Percentiles rank a stretch among this genome's conserved stretches.
phyloP scores from a whole-genome alignment of 1,140 invertebrate genomes.

The Macrosteles quadrilineatus region DNA sequence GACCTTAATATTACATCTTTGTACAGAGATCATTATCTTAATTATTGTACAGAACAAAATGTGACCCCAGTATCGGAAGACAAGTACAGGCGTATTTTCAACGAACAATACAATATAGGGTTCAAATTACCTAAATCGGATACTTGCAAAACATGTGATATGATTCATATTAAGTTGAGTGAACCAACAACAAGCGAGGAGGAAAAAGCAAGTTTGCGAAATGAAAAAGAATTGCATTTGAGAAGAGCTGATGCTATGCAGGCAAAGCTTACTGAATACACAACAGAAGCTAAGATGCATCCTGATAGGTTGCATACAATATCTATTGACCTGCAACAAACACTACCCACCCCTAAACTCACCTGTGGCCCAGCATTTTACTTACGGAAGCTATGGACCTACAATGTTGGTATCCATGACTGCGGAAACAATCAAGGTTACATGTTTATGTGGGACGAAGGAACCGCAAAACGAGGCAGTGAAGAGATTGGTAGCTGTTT shows the following conservation, averaged over 20 bases:
- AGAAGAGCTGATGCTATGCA: conserved; percentile 19
- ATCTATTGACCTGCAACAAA: conserved; percentile 30
- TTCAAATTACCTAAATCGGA: too few species aligned
- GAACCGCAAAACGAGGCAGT: conserved; percentile 30
- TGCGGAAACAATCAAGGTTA: conserved; percentile 33
- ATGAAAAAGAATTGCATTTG: too few species aligned
- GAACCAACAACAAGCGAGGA: too few species aligned
- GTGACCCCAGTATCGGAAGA: too few species aligned
- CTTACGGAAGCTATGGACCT: conserved; percentile 37
- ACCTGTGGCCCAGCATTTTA: conserved; percentile 34
- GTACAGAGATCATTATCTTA: too few species aligned
- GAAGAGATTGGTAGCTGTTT: conserved; percentile 28
- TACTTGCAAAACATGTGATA: too few species aligned
- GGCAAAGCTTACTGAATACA: neutral
- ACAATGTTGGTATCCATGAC: conserved; percentile 39
- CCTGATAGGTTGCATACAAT: conserved; percentile 20
- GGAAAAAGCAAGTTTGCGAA: too few species aligned
- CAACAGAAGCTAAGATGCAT: neutral
- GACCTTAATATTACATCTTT: too few species aligned
- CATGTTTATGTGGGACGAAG: conserved; percentile 39
- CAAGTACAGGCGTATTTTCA: too few species aligned
- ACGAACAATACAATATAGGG: too few species aligned
- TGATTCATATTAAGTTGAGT: too few species aligned
- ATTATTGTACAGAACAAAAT: too few species aligned
- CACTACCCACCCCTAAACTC: conserved; percentile 33